A percentile compares a stretch with the other conserved stretches of the same genome.
phyloP scores from a whole-genome alignment of 2,888 invertebrate species.

The Tineola bisselliella region DNA sequence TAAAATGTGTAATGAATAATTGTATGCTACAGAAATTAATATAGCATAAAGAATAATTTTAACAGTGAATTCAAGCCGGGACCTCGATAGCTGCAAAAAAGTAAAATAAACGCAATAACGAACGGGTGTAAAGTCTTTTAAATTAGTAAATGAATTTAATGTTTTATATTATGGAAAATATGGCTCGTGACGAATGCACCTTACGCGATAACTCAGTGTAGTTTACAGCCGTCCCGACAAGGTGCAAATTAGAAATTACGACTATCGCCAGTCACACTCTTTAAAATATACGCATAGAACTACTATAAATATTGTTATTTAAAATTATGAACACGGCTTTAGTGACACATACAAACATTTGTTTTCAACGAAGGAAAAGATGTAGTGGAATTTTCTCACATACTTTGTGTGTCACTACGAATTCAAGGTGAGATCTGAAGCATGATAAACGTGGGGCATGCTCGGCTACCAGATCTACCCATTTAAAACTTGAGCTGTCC shows the following conservation, averaged over 20 bases:
- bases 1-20: background rate
- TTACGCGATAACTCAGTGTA: background rate
- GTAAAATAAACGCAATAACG: background rate
- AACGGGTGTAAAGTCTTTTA: background rate
- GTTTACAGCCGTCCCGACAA: constrained; percentile 17
- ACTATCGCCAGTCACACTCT: constrained; percentile 3
- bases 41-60: too few species aligned
- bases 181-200: constrained; percentile 1
- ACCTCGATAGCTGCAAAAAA: too few species aligned
- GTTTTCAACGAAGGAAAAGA: background rate
- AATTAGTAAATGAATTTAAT: too few species aligned
- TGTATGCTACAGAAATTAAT: background rate
- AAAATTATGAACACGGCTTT: background rate
- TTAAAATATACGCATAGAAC: constrained; percentile 8
- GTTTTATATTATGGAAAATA: background rate
- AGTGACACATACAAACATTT: background rate
- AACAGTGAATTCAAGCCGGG: too few species aligned
- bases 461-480: constrained; percentile 22
- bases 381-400: constrained; percentile 39
- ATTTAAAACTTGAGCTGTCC: constrained; percentile 41
- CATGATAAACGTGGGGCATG: constrained; percentile 28
- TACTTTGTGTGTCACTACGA: constrained; percentile 30
- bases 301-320: background rate
- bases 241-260: constrained; percentile 26
- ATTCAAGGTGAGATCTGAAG: constrained; percentile 46